Evolutionary conservation across 2,113 vertebrate genomes (phyloP).

Genomic region (Proterorhinus semilunaris): DNA sequence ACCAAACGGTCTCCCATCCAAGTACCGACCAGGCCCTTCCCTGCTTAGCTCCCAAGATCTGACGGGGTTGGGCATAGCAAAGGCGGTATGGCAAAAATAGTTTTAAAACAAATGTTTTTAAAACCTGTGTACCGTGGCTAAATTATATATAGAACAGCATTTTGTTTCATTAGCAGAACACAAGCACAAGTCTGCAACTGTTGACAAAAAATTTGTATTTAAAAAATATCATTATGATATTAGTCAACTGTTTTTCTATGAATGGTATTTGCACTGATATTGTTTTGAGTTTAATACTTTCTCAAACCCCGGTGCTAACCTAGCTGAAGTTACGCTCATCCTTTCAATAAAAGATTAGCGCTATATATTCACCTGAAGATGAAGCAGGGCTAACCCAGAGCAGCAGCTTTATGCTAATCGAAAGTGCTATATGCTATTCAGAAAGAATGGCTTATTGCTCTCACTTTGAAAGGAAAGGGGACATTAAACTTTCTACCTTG

Average conservation of each 20-base stretch:
- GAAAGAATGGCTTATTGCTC: conserved; percentile 20
- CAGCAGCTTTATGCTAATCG: conserved; percentile 45
- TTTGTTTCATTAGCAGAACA: too few relatives aligned
- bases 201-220: too few relatives aligned
- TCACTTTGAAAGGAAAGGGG: conserved; percentile 33
- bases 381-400: conserved; percentile 12
- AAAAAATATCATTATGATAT: not conserved
- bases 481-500: conserved; percentile 39
- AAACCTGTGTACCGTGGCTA: too few relatives aligned
- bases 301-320: not conserved
- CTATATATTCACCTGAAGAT: conserved; percentile 33
- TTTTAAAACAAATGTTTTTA: too few relatives aligned
- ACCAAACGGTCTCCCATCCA: too few relatives aligned
- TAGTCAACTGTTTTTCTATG: too few relatives aligned
- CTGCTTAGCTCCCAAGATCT: too few relatives aligned
- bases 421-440: conserved; percentile 13
- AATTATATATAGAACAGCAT: too few relatives aligned
- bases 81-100: too few relatives aligned
- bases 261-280: not conserved
- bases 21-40: too few relatives aligned
- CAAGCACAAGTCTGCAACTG: too few relatives aligned
- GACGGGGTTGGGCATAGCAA: too few relatives aligned
- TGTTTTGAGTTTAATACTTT: not conserved
- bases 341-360: conserved; percentile 51
- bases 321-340: conserved; percentile 46